phyloP scores from a whole-genome alignment of 2,888 invertebrate species.

The Dryocosmus kuriphilus region DNA sequence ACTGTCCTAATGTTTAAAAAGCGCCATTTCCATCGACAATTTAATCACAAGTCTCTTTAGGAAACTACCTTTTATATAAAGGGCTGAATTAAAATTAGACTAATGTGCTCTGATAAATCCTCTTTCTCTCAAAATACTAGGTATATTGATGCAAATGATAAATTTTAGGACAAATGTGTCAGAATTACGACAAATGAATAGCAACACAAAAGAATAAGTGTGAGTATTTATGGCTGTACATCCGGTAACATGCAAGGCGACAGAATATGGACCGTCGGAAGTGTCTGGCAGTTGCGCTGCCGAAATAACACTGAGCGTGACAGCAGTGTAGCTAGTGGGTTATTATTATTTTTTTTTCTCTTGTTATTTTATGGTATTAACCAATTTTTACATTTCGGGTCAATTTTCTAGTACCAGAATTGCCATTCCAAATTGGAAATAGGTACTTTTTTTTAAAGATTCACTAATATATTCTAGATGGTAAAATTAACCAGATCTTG shows the following conservation, averaged over 20 bases:
- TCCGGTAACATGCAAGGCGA: not conserved
- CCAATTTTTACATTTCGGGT: not conserved
- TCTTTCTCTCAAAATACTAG: too few relatives aligned
- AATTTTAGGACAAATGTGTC: not conserved
- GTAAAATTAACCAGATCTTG: not conserved
- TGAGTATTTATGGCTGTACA: not conserved
- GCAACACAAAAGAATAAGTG: not conserved
- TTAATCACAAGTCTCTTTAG: not conserved
- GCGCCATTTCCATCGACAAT: slow-evolving; percentile 6
- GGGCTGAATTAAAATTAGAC: not conserved
- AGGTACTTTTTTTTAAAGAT: not conserved
- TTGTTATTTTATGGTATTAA: not conserved
- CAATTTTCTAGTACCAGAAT: not conserved
- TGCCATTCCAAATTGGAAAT: not conserved
- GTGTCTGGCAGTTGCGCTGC: slow-evolving; percentile 53
- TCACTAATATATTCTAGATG: not conserved
- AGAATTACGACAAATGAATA: not conserved
- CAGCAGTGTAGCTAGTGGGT: not conserved
- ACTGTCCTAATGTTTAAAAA: not conserved
- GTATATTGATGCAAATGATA: not conserved
- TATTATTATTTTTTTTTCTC: not conserved
- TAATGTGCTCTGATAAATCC: not conserved
- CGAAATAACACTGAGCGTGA: slow-evolving; percentile 57
- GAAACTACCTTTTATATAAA: not conserved
- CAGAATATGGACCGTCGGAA: slow-evolving; percentile 5